Conservation (phyloP, 1,140 invertebrate genomes). For the Orius insidiosus region DNA sequence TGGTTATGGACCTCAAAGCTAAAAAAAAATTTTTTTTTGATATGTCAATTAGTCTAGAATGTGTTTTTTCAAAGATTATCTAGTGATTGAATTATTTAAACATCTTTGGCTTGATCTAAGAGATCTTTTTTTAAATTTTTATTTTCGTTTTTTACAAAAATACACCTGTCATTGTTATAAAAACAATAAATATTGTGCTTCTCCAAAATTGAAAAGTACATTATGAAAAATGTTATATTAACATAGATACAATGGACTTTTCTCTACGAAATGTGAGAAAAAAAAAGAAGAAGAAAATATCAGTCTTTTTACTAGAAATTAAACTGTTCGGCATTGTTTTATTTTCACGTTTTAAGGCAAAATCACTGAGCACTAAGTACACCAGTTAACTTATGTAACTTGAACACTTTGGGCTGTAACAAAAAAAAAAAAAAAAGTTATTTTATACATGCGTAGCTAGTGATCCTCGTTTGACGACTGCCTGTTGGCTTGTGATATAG, state of each 20-base stretch:
- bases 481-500: conserved; percentile 28
- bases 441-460: conserved; percentile 40
- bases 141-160: conserved; percentile 15
- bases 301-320: not conserved
- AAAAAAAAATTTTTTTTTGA: not conserved
- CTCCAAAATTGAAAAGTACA: conserved; percentile 1
- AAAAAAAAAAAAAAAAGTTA: conserved; percentile 9
- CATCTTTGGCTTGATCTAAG: conserved; percentile 16
- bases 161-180: conserved; percentile 9
- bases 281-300: not conserved
- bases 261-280: not conserved
- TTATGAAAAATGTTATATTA: not conserved
- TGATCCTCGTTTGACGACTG: conserved; percentile 36
- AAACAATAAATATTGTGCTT: conserved; percentile 4
- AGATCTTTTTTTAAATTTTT: conserved; percentile 14
- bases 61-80: conserved; percentile 6
- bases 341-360: not conserved
- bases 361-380: conserved; percentile 1
- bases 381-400: conserved; percentile 2
- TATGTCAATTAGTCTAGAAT: conserved; percentile 10
- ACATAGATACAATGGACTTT: not conserved
- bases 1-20: too few species aligned
- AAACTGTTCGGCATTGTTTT: not conserved
- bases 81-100: conserved; percentile 1
- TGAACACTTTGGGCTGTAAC: conserved; percentile 9